A percentile compares a stretch with the other conserved stretches of the same genome.
Conservation (phyloP, 2,113 vertebrate genomes). For the Scartelaos histophorus region DNA sequence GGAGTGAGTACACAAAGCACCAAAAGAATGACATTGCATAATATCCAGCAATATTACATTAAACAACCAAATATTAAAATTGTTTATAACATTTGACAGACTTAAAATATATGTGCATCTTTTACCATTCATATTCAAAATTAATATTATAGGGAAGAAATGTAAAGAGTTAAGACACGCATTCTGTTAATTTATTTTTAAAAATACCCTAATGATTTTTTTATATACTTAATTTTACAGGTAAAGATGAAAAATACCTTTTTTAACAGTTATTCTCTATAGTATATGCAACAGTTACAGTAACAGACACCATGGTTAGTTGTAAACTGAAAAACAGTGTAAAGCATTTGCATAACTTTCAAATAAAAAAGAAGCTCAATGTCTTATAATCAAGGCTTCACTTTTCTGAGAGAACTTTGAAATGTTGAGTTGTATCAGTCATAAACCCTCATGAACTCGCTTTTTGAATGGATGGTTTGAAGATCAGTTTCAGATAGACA, state of each 20-base stretch:
- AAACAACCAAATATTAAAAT: slow-evolving; percentile 11
- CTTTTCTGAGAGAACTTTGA: background rate
- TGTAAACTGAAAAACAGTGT: slow-evolving; percentile 22
- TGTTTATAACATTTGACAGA: slow-evolving; percentile 15
- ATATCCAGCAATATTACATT: slow-evolving; percentile 22
- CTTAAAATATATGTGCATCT: background rate
- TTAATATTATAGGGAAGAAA: background rate
- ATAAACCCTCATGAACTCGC: slow-evolving; percentile 16
- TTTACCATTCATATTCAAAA: background rate
- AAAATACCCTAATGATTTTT: background rate
- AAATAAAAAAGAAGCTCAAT: slow-evolving; percentile 23
- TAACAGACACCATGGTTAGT: slow-evolving; percentile 29
- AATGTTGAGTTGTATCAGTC: background rate
- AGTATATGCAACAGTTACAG: slow-evolving; percentile 21
- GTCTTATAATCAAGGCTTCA: slow-evolving; percentile 1
- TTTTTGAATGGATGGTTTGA: slow-evolving; percentile 18
- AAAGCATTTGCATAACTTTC: slow-evolving; percentile 45
- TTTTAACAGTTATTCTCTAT: background rate
- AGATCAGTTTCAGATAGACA: slow-evolving; percentile 23
- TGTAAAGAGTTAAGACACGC: background rate
- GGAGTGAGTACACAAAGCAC: slow-evolving; percentile 8
- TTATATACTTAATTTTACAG: background rate
- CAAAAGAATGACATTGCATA: slow-evolving; percentile 25
- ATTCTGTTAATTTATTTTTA: background rate
- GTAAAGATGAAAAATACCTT: background rate